These are phyloP conservation scores for Cyclophora punctaria DNA, from an alignment of 2,888 invertebrate genomes.

Conservation along the genomic window DNA sequence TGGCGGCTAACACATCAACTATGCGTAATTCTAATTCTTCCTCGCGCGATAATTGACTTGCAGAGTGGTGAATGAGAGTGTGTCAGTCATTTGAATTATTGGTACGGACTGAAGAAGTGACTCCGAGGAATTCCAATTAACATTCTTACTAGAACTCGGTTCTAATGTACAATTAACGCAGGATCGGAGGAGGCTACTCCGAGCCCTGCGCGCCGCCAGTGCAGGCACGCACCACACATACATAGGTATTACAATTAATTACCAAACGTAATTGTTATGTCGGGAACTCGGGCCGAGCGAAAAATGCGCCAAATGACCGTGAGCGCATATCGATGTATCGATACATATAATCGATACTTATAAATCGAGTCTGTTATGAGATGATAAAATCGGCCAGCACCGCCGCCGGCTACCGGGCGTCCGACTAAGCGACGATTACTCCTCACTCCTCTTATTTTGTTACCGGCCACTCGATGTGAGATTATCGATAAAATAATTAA, in stretches of 20 bases:
- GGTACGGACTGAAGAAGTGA: neutral
- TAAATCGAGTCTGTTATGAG: constrained; percentile 73
- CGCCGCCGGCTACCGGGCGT: constrained; percentile 73
- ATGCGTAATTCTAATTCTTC: too few species aligned
- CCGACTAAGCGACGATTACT: constrained; percentile 72
- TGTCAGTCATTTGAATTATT: too few species aligned
- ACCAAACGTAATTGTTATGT: constrained; percentile 44
- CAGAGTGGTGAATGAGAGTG: too few species aligned
- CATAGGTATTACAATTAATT: constrained; percentile 33
- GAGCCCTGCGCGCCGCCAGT: neutral
- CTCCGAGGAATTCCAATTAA: constrained; percentile 6
- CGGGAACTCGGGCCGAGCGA: constrained; percentile 35
- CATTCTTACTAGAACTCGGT: constrained; percentile 8
- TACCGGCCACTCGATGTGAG: constrained; percentile 59
- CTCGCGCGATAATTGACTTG: too few species aligned
- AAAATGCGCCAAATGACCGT: constrained; percentile 64
- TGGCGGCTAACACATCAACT: too few species aligned
- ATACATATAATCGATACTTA: constrained; percentile 73
- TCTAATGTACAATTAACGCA: constrained; percentile 7
- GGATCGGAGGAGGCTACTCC: neutral
- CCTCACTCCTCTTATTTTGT: constrained; percentile 60
- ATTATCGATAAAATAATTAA: constrained; percentile 76
- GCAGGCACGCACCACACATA: constrained; percentile 3
- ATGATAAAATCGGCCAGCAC: constrained; percentile 67
- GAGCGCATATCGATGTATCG: constrained; percentile 61